Evolutionary conservation across 2,888 invertebrate genomes (phyloP), one percentile per base, ranked within the genome.

Genomic region (Celastrina argiolus): DNA sequence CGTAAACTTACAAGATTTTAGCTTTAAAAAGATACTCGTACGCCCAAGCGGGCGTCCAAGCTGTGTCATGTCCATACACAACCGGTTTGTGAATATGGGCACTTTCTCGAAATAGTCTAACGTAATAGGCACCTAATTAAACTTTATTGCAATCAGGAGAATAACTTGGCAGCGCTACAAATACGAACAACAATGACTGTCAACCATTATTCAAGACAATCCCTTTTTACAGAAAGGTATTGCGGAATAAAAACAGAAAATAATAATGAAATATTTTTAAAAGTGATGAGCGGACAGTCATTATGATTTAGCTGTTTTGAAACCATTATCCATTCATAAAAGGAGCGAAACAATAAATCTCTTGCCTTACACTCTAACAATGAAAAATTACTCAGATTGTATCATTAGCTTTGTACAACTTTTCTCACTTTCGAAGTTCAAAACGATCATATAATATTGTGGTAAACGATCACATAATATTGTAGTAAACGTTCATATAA

Each of bases 381-480:
- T 58, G 58, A 58, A 58, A 58, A 58, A 58, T 58, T 58, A 58
- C 58, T 58, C 28, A 58, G 58, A 58, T 58, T 58, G 6, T 14
- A 58, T 58, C 58, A 58, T 58, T 58, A 58, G 58, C 58, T 58
- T 26, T 31, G 16, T 31, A 58, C 58, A 58, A 58, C 8, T n/a
- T 45, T 45, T 10, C 31, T n/a, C n/a, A 58, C 58, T 58, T 31
- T 12, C 8, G 18, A 51, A 51, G 51, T 22, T 51, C 22, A 8
- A 22, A 51, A 51, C 2, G 22, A 22, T 22, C 22, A 12, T 18
- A 45, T 4, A 28, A 4, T 28, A 4, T 28, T 28, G 2, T 28
- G 28, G 2, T 28, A 2, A n/a, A n/a, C n/a, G n/a, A n/a, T n/a
- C n/a, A n/a, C n/a, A n/a, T n/a, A n/a, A n/a, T n/a, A n/a, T n/a